Base-by-base conservation (phyloP, 1,140 invertebrate genomes). In the Aphidius gifuensis region DNA sequence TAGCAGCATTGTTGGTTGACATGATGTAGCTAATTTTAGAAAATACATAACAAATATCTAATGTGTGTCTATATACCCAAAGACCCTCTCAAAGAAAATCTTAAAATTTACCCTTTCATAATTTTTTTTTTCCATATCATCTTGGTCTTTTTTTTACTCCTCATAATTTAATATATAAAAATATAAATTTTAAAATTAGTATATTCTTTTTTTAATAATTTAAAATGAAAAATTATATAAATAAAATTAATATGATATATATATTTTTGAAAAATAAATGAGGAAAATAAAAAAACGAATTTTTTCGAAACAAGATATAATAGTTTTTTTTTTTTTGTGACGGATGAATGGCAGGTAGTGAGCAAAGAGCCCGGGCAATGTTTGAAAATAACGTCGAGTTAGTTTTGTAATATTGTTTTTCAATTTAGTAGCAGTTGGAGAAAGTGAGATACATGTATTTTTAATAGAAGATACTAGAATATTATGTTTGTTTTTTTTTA, bases 11-110 rank as follows among this genome's bases (percentile, higher is more conserved):
- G 67, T 72, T 69, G 68, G 68, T 58, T 56, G 63, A 60, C 61
- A 60, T 56, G 61, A 40, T 46, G 38, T 49, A 45, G 63, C 68
- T 75, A 74, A 73, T 69, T 73, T 74, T 73, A 74, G 70, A 64
- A 40, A 42, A 48, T 23, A 51, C 39, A 55, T 9, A 32, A 32
- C 4, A 32, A 32, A 32, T 3, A 32, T 32, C 4, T 32, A 32
- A 32, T 32, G 4, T 32, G 23, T 32, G 23, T 32, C 16, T 16
- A 16, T 16, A 16, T 16, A 16, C 16, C 16, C 16, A 16, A 16
- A 56, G 42, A 54, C 53, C 56, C 59, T 50, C 56, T 63, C 32
- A 5, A 11, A 54, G 39, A 32, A 21, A 40, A 32, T 32, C 2
- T 16, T 32, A 32, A 63, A 61, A 63, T 60, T 44, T 64, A 67